These are phyloP conservation scores for Cygnus olor DNA, from an alignment of 2,797 vertebrate genomes.

Conservation along the genomic window DNA sequence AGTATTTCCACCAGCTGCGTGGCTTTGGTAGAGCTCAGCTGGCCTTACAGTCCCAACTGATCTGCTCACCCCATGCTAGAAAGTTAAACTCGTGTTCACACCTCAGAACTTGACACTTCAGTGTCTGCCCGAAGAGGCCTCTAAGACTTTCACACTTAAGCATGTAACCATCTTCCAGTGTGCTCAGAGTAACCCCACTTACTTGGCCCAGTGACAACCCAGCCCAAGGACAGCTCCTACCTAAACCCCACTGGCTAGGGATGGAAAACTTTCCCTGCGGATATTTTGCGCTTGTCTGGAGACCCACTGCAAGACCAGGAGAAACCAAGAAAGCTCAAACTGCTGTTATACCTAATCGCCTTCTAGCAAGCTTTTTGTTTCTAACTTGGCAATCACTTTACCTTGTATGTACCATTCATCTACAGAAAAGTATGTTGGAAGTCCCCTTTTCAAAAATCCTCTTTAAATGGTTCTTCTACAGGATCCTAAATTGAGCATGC, in stretches of 20 bases:
- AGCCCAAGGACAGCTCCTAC: rapidly evolving
- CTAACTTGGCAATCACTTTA: rapidly evolving
- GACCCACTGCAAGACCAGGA: rapidly evolving
- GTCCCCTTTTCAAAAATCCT: no score
- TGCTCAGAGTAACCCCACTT: rapidly evolving
- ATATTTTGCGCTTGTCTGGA: rapidly evolving
- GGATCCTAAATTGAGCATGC: neutral
- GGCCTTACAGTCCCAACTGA: rapidly evolving
- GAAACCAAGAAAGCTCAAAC: rapidly evolving
- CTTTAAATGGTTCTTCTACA: neutral
- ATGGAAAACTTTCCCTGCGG: rapidly evolving
- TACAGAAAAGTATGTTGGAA: rapidly evolving
- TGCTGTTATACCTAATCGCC: rapidly evolving
- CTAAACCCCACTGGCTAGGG: rapidly evolving
- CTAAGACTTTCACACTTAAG: rapidly evolving
- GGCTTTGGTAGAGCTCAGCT: rapidly evolving
- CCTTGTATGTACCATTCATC: rapidly evolving
- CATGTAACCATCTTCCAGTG: rapidly evolving
- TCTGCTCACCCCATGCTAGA: rapidly evolving
- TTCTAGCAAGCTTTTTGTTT: rapidly evolving
- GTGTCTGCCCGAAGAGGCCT: rapidly evolving
- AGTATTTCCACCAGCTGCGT: rapidly evolving
- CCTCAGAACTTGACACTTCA: neutral
- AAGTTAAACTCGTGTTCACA: rapidly evolving
- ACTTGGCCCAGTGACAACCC: rapidly evolving